A percentile compares a stretch with the other conserved stretches of the same genome.
Conservation (phyloP, 2,797 vertebrate species). For the Myripristis jacobus region DNA sequence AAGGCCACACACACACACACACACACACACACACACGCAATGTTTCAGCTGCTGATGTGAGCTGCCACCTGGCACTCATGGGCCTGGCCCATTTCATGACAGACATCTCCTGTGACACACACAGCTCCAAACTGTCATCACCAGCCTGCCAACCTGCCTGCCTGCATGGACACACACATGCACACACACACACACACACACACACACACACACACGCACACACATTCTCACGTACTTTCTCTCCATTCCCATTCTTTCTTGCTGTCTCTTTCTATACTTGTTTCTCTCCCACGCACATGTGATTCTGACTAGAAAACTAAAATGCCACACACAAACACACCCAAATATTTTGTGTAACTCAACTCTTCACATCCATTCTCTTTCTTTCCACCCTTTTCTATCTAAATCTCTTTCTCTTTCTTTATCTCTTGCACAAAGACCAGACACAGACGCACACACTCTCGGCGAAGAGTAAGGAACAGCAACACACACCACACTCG, state of each 20-base stretch:
- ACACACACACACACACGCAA: conserved; percentile 20
- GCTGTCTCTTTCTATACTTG: conserved; percentile 23
- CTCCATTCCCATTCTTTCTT: neutral
- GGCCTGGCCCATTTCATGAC: conserved; percentile 60
- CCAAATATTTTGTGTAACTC: conserved; percentile 19
- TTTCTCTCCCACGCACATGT: conserved; percentile 5
- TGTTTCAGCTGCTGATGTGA: conserved; percentile 61
- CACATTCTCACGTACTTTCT: conserved; percentile 7
- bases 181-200: neutral
- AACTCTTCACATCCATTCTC: conserved; percentile 25
- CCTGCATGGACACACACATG: conserved; percentile 29
- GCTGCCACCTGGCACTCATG: conserved; percentile 72
- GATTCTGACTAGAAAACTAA: conserved; percentile 29
- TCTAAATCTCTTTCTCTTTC: conserved; percentile 11
- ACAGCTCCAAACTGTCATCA: conserved; percentile 57
- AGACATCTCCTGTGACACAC: conserved; percentile 58
- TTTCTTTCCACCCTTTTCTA: conserved; percentile 13
- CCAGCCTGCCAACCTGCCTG: conserved; percentile 50
- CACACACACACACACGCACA: neutral
- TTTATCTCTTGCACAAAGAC: conserved; percentile 26
- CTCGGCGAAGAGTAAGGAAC: conserved; percentile 36
- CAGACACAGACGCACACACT: conserved; percentile 13
- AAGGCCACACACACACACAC: conserved; percentile 20
- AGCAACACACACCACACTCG: conserved; percentile 19
- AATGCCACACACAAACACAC: conserved; percentile 24